Evolutionary conservation across 2,113 vertebrate genomes (phyloP).

Genomic region (Ailurus styani): DNA sequence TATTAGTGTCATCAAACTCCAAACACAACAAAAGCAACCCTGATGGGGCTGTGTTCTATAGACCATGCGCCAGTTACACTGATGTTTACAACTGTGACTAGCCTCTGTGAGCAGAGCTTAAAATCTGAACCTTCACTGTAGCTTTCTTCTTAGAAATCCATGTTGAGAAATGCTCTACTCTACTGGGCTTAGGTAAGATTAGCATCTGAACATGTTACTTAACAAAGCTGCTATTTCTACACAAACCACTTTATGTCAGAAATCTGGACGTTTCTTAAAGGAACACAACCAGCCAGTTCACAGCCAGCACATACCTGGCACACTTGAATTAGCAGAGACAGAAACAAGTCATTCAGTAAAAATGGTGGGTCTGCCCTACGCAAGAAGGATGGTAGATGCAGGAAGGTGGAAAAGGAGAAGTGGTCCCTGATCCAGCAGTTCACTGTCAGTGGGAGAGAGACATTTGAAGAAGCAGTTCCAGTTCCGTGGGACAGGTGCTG

Average conservation of each 20-base stretch:
- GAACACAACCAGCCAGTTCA: neutral
- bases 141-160: constrained; percentile 33
- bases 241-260: constrained; percentile 47
- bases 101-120: constrained; percentile 5
- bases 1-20: neutral
- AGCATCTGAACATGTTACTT: constrained; percentile 44
- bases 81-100: neutral
- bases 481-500: neutral
- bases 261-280: constrained; percentile 49
- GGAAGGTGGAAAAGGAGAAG: neutral
- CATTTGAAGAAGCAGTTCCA: neutral
- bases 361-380: neutral
- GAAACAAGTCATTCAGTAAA: neutral
- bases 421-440: neutral
- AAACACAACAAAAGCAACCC: neutral
- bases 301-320: neutral
- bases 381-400: neutral
- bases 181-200: constrained; percentile 38
- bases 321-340: neutral
- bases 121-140: neutral
- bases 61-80: neutral
- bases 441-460: neutral
- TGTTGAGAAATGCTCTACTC: neutral
- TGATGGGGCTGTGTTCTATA: neutral
- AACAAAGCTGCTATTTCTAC: constrained; percentile 35